Evolutionary conservation across 2,888 invertebrate species (phyloP), one percentile per base, ranked within the genome.

Genomic region (Coleophora deauratella): DNA sequence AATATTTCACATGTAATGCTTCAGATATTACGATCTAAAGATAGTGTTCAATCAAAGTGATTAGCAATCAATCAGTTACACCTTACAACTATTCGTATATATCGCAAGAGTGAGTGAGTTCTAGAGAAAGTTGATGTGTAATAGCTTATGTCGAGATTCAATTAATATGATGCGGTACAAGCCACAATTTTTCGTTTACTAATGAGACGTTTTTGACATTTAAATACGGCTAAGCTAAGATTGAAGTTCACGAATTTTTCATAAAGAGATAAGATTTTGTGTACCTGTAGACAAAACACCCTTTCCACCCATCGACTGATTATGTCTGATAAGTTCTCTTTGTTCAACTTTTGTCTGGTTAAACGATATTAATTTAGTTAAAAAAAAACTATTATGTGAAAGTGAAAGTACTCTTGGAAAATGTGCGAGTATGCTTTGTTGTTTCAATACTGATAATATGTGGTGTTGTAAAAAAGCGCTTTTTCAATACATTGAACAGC

Each of bases 1-100:
- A 21, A 21, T 21, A 3, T 3, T 6, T 21, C 21, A 6, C 21
- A 21, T 2, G 31, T n/a, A 9, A 6, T 11, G 31, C 31, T 21
- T 3, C 21, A n/a, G 9, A 31, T 31, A 9, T 31, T 31, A 31
- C 9, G 31, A 3, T 31, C 31, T 3, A 6, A 9, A 3, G 21
- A 21, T 21, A 21, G 21, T 21, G 21, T 42, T 42, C 46, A 36
- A 47, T 49, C 44, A 48, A 49, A 35, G 40, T 42, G 52, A 64
- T 57, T 60, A 63, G 52, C 59, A 58, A 73, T 70, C 69, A 68
- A 74, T 73, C 71, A 67, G 60, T 59, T 54, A 60, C 47, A 44
- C 45, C 55, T 53, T 58, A 56, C 52, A 55, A 57, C 59, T 59
- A 62, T 54, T 61, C 54, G 47, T 46, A 49, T 54, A 47, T 53